phyloP scores from a whole-genome alignment of 1,140 invertebrate species.

The Meloidogyne hapla region DNA sequence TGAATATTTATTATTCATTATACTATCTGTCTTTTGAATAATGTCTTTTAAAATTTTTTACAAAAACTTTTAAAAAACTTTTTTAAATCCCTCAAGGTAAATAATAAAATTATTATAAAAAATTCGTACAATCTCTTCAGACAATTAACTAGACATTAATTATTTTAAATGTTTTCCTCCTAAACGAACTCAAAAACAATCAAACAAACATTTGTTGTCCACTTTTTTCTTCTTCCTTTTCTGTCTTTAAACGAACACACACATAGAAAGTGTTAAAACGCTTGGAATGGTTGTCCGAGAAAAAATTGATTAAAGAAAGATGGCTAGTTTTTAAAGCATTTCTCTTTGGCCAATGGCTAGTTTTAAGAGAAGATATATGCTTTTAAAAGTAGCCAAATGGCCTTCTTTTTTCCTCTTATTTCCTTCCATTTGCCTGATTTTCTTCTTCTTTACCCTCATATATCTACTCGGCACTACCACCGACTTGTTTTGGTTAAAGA shows the following conservation, averaged over 20 bases:
- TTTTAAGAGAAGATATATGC: neutral
- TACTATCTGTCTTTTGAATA: no score
- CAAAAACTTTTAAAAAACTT: no score
- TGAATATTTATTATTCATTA: no score
- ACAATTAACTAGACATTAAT: no score
- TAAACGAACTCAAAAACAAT: neutral
- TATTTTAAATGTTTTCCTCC: neutral
- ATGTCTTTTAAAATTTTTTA: no score
- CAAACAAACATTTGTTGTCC: neutral
- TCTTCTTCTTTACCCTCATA: no score
- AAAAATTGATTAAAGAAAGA: neutral
- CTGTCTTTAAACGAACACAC: neutral
- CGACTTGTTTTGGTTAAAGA: neutral
- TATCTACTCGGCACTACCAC: neutral
- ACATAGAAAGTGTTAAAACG: neutral
- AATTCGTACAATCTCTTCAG: no score
- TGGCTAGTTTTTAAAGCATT: neutral
- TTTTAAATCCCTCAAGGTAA: no score
- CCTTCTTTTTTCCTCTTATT: neutral
- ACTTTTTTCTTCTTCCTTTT: neutral
- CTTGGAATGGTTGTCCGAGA: neutral
- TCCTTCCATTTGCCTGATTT: neutral
- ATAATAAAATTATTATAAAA: no score
- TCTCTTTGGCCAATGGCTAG: neutral
- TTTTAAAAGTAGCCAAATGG: neutral